A percentile compares a stretch with the other conserved stretches of the same genome.
phyloP scores from a whole-genome alignment of 2,888 invertebrate genomes.

The Mythimna pallens region DNA sequence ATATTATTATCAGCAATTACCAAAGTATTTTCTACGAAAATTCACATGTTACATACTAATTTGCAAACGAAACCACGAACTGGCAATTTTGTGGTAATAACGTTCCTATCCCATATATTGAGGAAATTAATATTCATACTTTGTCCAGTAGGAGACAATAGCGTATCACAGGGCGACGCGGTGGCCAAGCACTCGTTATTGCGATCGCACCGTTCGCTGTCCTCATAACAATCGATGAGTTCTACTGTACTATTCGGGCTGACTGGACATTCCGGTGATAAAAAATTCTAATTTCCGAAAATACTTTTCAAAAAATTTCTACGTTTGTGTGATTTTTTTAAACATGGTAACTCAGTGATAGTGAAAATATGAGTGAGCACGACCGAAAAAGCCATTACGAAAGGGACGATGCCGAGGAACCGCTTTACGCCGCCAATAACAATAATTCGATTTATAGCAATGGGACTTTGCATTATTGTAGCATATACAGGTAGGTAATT shows the following conservation, averaged over 20 bases:
- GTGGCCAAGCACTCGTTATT: slow-evolving; percentile 80
- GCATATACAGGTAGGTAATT: slow-evolving; percentile 90
- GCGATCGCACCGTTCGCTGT: slow-evolving; percentile 87
- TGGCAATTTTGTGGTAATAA: slow-evolving; percentile 53
- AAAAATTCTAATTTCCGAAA: slow-evolving; percentile 39
- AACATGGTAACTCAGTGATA: slow-evolving; percentile 65
- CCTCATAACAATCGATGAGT: slow-evolving; percentile 85
- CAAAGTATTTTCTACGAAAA: slow-evolving; percentile 1
- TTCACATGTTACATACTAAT: slow-evolving; percentile 33
- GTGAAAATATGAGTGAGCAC: slow-evolving; percentile 83
- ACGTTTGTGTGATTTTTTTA: slow-evolving; percentile 64
- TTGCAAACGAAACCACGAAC: slow-evolving; percentile 45
- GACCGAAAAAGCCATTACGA: slow-evolving; percentile 82
- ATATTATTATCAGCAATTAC: slow-evolving; percentile 1
- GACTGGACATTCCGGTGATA: slow-evolving; percentile 69
- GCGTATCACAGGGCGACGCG: slow-evolving; percentile 77
- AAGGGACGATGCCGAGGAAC: slow-evolving; percentile 80
- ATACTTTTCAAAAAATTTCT: slow-evolving; percentile 51
- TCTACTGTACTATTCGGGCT: slow-evolving; percentile 79
- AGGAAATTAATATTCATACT: slow-evolving; percentile 86
- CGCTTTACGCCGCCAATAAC: slow-evolving; percentile 83
- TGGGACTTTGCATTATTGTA: slow-evolving; percentile 91
- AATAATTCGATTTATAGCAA: slow-evolving; percentile 90
- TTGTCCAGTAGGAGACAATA: slow-evolving; percentile 83
- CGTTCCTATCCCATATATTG: slow-evolving; percentile 61